These are phyloP conservation scores for Diorhabda elongata DNA, from an alignment of 1,140 invertebrate genomes.

Conservation along the genomic window DNA sequence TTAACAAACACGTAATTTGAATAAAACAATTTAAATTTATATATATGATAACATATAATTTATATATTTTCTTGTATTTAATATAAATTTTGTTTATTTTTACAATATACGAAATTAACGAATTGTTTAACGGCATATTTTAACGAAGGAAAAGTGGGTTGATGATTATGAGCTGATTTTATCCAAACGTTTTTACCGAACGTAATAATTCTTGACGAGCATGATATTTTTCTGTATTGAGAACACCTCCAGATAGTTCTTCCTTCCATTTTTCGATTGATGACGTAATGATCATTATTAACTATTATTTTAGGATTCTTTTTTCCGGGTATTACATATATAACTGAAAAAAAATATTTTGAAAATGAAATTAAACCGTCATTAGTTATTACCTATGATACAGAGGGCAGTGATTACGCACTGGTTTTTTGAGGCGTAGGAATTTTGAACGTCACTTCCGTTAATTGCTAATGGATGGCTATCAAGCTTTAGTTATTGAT, in stretches of 20 bases:
- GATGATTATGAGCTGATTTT: slow-evolving; percentile 28
- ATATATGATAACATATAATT: too few species aligned
- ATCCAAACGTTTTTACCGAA: slow-evolving; percentile 25
- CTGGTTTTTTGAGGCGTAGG: too few species aligned
- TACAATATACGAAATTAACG: not conserved
- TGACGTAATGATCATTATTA: slow-evolving; percentile 27
- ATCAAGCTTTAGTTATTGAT: too few species aligned
- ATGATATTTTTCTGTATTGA: slow-evolving; percentile 25
- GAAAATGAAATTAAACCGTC: not conserved
- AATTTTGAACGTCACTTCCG: too few species aligned
- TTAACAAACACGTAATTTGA: too few species aligned
- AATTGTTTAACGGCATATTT: slow-evolving; percentile 2
- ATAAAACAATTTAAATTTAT: too few species aligned
- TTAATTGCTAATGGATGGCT: too few species aligned
- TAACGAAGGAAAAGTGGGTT: slow-evolving; percentile 12
- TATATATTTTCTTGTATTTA: too few species aligned
- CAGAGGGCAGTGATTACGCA: too few species aligned
- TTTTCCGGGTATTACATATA: slow-evolving; percentile 32
- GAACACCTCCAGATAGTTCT: slow-evolving; percentile 31
- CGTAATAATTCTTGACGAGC: slow-evolving; percentile 29
- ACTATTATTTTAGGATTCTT: slow-evolving; percentile 36
- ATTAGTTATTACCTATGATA: too few species aligned
- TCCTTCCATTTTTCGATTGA: slow-evolving; percentile 19
- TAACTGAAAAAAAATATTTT: slow-evolving; percentile 12
- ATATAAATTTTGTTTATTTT: too few species aligned